These are phyloP conservation scores for Ciconia stormi DNA, from an alignment of 2,113 vertebrate species.

Conservation along the genomic window DNA sequence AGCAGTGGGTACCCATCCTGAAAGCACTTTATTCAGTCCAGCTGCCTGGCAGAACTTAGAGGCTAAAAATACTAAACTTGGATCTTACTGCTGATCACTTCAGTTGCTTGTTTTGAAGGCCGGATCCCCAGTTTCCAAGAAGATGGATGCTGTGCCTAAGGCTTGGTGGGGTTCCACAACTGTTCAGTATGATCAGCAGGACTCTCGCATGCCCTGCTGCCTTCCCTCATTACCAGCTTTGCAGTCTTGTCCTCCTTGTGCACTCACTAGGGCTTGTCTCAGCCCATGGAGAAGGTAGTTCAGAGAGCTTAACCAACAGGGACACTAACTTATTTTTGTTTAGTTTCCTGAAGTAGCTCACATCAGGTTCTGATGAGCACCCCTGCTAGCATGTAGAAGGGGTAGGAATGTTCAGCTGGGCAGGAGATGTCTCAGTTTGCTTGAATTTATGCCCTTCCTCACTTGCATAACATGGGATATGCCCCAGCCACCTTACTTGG, in stretches of 20 bases:
- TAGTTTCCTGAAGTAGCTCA: neutral
- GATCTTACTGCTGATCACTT: neutral
- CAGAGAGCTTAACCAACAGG: neutral
- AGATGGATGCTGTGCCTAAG: neutral
- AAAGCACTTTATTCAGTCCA: neutral
- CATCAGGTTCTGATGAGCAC: neutral
- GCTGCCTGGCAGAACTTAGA: neutral
- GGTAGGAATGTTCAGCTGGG: neutral
- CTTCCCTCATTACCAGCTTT: neutral
- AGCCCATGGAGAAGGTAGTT: neutral
- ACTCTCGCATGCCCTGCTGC: neutral
- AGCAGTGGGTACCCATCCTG: neutral
- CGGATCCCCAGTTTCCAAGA: neutral
- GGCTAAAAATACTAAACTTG: neutral
- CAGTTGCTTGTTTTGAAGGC: neutral
- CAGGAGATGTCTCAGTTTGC: neutral
- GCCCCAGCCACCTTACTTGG: accelerated
- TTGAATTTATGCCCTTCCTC: neutral
- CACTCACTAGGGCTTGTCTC: neutral
- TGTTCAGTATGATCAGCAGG: neutral
- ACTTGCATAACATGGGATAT: too few species aligned
- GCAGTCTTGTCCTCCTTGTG: neutral
- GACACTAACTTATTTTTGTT: neutral
- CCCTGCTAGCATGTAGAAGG: neutral
- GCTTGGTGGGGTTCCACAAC: neutral